A percentile compares a stretch with the other conserved stretches of the same genome.
Evolutionary conservation across 2,888 invertebrate genomes (phyloP).

Genomic region (Xylocampa areola): DNA sequence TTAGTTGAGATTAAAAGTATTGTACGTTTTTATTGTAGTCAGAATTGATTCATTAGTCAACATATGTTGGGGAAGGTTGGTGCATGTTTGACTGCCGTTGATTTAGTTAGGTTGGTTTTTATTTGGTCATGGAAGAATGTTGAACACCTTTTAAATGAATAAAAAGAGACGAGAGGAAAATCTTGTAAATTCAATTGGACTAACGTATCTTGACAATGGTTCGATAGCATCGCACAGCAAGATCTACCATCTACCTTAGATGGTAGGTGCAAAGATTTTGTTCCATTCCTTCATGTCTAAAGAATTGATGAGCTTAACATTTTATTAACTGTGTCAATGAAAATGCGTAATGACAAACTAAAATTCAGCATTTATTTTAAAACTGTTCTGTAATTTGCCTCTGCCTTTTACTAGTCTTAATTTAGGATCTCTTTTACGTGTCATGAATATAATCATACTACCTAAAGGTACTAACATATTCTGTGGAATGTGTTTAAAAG

Average conservation of each 20-base stretch:
- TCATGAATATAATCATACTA: not conserved
- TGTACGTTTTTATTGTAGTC: constrained; percentile 60
- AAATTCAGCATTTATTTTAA: not conserved
- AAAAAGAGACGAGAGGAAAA: constrained; percentile 11
- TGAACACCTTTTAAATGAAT: constrained; percentile 27
- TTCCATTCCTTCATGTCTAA: not conserved
- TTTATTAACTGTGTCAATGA: not conserved
- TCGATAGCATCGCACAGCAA: too few species aligned
- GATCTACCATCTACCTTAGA: too few species aligned
- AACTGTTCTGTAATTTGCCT: not conserved
- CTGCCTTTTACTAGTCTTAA: not conserved
- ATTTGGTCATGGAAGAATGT: constrained; percentile 34
- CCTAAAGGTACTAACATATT: constrained; percentile 6
- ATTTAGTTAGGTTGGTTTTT: constrained; percentile 26
- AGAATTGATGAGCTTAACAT: not conserved
- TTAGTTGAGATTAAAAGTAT: constrained; percentile 65
- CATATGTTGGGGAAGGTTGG: constrained; percentile 49
- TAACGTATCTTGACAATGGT: not conserved
- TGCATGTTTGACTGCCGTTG: constrained; percentile 37
- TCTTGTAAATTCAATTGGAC: constrained; percentile 21
- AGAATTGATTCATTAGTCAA: constrained; percentile 59
- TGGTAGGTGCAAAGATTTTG: too few species aligned
- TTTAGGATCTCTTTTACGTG: not conserved
- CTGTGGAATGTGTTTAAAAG: constrained; percentile 1
- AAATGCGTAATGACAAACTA: not conserved